A percentile compares a stretch with the other conserved stretches of the same genome.
phyloP scores from a whole-genome alignment of 2,113 vertebrate species.

The Stercorarius parasiticus region DNA sequence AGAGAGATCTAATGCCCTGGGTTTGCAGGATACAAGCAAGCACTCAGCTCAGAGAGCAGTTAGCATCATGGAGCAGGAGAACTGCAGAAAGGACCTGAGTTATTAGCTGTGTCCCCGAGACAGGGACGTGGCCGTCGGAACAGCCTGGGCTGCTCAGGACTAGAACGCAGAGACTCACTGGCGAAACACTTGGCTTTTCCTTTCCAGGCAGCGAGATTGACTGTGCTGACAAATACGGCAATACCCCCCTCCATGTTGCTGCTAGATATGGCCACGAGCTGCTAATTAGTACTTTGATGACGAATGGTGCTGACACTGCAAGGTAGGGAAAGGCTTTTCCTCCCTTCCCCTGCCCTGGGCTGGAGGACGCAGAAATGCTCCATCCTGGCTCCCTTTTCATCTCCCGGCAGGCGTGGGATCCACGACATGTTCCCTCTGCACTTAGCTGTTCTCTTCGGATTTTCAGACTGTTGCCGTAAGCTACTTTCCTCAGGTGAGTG shows the following conservation, averaged over 20 bases:
- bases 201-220: slow-evolving; percentile 89
- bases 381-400: neutral
- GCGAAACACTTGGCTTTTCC: neutral
- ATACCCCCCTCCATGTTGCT: slow-evolving; percentile 93
- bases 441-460: slow-evolving; percentile 90
- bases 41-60: neutral
- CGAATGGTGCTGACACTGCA: slow-evolving; percentile 90
- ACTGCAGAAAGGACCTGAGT: too few species aligned
- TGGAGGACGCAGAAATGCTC: accelerated
- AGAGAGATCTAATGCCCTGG: too few species aligned
- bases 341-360: neutral
- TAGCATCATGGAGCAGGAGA: too few species aligned
- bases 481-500: slow-evolving; percentile 90
- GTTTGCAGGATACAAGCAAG: too few species aligned
- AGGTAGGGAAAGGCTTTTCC: slow-evolving; percentile 69
- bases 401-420: slow-evolving; percentile 82
- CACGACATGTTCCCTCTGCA: slow-evolving; percentile 95
- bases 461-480: slow-evolving; percentile 97
- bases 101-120: accelerated
- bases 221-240: slow-evolving; percentile 88
- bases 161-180: accelerated
- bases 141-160: neutral
- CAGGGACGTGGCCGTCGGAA: accelerated
- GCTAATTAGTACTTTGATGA: slow-evolving; percentile 94
- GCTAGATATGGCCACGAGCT: slow-evolving; percentile 95